phyloP scores from a whole-genome alignment of 2,113 vertebrate species.

The Sorex fumeus region DNA sequence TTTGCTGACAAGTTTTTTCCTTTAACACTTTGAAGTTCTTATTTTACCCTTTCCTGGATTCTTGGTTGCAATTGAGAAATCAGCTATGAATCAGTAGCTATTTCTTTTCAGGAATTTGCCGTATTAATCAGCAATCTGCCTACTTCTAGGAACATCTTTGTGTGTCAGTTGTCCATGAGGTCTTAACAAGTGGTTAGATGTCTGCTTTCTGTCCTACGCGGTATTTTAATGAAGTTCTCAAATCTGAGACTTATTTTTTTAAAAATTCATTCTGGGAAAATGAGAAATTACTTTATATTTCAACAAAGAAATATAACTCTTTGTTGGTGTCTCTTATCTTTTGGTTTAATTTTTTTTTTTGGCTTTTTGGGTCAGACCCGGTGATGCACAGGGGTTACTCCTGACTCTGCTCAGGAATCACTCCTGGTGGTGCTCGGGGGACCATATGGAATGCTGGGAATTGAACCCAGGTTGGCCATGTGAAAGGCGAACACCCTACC shows the following conservation, averaged over 20 bases:
- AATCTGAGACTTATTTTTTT: neutral
- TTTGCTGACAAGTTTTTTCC: neutral
- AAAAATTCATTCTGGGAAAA: conserved; percentile 15
- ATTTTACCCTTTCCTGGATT: neutral
- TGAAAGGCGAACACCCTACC: too few species aligned
- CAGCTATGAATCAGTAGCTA: neutral
- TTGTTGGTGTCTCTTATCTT: neutral
- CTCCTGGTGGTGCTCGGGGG: too few species aligned
- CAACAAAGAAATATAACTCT: conserved; percentile 49
- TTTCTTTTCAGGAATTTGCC: neutral
- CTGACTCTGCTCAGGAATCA: too few species aligned
- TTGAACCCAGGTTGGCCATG: too few species aligned
- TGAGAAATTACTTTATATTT: conserved; percentile 30
- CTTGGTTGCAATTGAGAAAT: neutral
- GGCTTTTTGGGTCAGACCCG: too few species aligned
- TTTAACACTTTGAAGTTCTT: neutral
- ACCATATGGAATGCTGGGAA: too few species aligned
- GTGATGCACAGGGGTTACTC: too few species aligned
- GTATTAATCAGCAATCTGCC: neutral
- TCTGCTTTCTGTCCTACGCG: neutral
- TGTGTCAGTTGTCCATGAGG: neutral
- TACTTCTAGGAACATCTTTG: neutral
- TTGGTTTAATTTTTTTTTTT: conserved; percentile 52
- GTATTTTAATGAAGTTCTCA: neutral
- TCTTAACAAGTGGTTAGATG: neutral